Base-by-base conservation (phyloP, 2,888 invertebrate genomes). In the Crossocerus cetratus region DNA sequence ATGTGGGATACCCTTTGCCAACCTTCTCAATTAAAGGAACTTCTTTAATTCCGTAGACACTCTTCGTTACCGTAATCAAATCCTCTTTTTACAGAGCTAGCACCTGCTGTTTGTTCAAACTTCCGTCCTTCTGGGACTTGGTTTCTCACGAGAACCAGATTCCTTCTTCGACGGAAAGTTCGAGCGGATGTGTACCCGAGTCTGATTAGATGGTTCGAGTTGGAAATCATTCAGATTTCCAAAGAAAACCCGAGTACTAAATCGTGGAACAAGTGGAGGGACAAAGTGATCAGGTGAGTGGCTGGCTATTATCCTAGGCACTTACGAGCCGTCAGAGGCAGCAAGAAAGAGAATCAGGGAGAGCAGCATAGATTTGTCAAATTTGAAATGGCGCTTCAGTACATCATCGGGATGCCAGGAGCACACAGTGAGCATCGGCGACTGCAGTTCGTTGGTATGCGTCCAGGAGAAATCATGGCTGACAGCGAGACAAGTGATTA, bases 301-400 rank as follows among this genome's bases (percentile, higher is more conserved):
- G 32, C 32, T 32, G 32, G 11, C 32, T 32, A 11, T 5, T 32
- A 11, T 32, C 32, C 49, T 49, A 16, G 49, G 16, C 1, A 16
- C 1, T 49, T 0, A 16, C n/a, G 49, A 1, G 14, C 49, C 43
- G 4, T 13, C 13, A 13, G 43, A 43, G 13, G 43, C 16, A 16
- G 16, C 13, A 49, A 32, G 49, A 49, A 49, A 49, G 49, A 49
- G 13, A 32, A 32, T 32, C 8, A 14, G 49, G 14, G 5, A 16
- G 54, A 42, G 21, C 75, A 65, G 74, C 69, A 69, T 73, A 73
- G 65, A 66, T 75, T 75, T 73, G 66, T 75, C 75, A 69, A 73
- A 58, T 56, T 69, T 53, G 65, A 32, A 32, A 59, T 61, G 69
- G 57, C 69, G 63, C 53, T 56, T 72, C 72, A 54, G 21, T 45